Evolutionary conservation across 2,888 invertebrate genomes (phyloP), one percentile per base, ranked within the genome.

Genomic region (Idaea biselata): DNA sequence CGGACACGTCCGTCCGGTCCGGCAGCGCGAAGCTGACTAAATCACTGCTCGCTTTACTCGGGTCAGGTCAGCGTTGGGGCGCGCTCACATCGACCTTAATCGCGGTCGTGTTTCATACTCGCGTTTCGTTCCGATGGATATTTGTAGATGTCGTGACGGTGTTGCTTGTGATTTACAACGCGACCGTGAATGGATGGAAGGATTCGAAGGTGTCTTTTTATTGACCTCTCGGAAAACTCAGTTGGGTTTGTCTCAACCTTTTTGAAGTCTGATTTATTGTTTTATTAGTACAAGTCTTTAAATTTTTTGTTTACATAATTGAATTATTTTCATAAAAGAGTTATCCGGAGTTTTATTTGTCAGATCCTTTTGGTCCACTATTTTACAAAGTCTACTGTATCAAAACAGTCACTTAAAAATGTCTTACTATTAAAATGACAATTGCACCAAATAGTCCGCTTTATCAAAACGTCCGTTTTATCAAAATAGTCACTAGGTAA

Each of bases 1-100:
- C 61, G 62, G 74, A 64, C 74, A 84, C 88, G 80, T 73, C 87
- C 88, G 87, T 83, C 81, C 74, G 79, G 86, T 81, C 75, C 76
- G 84, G 84, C 83, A 85, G 83, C 87, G 87, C 89, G 87, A 83
- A 83, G 82, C 87, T 86, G 86, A 92, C 91, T 92, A 89, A 92
- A 91, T 91, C 92, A 91, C 87, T 88, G 91, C 86, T 76, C 78
- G 75, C 78, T 83, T 85, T 83, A 81, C 80, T 82, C 88, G 87
- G 92, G 92, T 91, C 91, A 91, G 91, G 89, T 88, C 89, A 87
- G 75, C 69, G 72, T 80, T 73, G 78, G 78, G 88, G 71, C 68
- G 77, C 76, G 85, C 81, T 66, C 83, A 85, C 69, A 74, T 71
- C 63, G 73, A 72, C 65, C 70, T 70, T 75, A 71, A 59, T 25